Evolutionary conservation across 2,797 vertebrate species (phyloP), one percentile per base, ranked within the genome.

Genomic region (Brachymystax lenok): DNA sequence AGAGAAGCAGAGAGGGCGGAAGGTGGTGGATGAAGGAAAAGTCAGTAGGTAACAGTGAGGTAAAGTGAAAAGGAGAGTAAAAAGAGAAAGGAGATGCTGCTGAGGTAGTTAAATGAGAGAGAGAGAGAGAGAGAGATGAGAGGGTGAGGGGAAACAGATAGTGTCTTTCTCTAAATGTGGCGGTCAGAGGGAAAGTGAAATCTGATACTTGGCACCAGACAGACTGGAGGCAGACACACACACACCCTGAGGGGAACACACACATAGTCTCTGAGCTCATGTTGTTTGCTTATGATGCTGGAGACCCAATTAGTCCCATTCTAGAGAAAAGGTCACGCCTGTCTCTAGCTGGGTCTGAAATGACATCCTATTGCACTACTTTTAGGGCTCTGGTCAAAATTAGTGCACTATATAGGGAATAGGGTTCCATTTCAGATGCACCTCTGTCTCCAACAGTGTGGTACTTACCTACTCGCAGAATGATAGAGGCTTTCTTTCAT

Each of bases 131-230:
- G 56, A 59, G 54, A n/a, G 19, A 56, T 0, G n/a, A 59, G 56
- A 59, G 56, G n/a, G 2, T 21, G 56, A 59, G 14, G 56, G 56
- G 56, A 59, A 21, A 59, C 56, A 59, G 56, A 59, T n/a, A 59
- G 56, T 59, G 56, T 59, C 56, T 59, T 59, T 7, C 19, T 59
- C 56, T 59, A 59, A 59, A 59, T 59, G 14, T 59, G 56, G 56
- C 7, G 2, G 19, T 19, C n/a, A 59, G 56, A 59, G 56, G 56
- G 56, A 59, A 59, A 59, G 54, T 59, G 54, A 59, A 59, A 59
- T 59, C 19, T 59, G 56, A 59, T 59, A 59, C 56, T 21, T 59
- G 56, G 56, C 56, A 59, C 56, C 56, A 59, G 56, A 59, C 56
- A 59, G 56, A 59, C 56, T 59, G 54, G 54, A 59, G 19, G 54